Base-by-base conservation (phyloP, 1,140 invertebrate genomes). In the Octopus sinensis region DNA sequence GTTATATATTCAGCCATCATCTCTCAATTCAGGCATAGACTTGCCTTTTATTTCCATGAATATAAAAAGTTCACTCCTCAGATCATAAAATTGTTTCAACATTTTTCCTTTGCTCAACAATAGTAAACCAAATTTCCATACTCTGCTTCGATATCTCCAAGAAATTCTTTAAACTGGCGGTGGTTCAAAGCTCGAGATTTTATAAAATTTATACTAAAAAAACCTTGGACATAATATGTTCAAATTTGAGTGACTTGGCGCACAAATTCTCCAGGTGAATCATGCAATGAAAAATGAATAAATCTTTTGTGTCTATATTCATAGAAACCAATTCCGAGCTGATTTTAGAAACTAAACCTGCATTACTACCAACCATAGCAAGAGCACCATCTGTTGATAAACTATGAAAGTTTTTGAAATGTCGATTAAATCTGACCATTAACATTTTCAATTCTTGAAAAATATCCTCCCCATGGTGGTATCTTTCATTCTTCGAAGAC, bases 81-180 rank as follows among this genome's bases (percentile, higher is more conserved):
- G n/a, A n/a, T 68, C n/a, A 68, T 68, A 68, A 68, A 68, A 68
- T 68, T 3, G 62, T 68, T 68, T 68, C n/a, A 68, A 3, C n/a
- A 68, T 68, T 68, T 68, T 68, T 68, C 62, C 62, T 68, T 68
- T 68, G 62, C 62, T 68, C 62, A 68, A 68, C 62, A 68, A 68
- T 68, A 3, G 62, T 68, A 68, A 68, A n/a, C 62, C 62, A 68
- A 13, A n/a, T 68, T 3, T 68, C 1, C 62, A 68, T 68, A 68
- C n/a, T 68, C 12, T 13, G 62, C 62, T 3, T 68, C 62, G n/a
- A 68, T n/a, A 68, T 68, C 62, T 3, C 3, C 62, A 68, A 68
- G 62, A 68, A 68, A 68, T 68, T 68, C n/a, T n/a, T 68, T 12
- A 68, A 68, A 68, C 62, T 68, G n/a, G 62, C 62, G n/a, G 62